phyloP scores from a whole-genome alignment of 2,888 invertebrate genomes.

The Drepana falcataria region DNA sequence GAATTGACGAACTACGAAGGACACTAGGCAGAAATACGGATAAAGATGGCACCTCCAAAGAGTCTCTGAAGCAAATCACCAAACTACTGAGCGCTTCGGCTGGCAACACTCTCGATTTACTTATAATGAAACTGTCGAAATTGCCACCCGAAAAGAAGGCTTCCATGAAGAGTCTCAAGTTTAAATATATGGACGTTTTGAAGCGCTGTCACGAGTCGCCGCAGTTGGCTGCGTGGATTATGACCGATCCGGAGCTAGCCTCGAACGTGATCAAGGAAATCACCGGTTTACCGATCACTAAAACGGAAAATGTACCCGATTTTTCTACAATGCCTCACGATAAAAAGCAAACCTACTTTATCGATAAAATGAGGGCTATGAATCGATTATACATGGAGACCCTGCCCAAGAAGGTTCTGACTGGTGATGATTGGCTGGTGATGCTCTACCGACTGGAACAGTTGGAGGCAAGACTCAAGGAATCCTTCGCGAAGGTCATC shows the following conservation, averaged over 20 bases:
- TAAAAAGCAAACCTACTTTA: constrained; percentile 54
- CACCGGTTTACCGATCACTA: constrained; percentile 47
- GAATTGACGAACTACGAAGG: constrained; percentile 45
- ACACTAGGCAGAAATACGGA: constrained; percentile 33
- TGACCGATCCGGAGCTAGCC: constrained; percentile 54
- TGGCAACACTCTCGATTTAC: constrained; percentile 54
- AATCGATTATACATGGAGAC: constrained; percentile 60
- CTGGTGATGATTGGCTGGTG: constrained; percentile 65
- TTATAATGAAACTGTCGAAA: constrained; percentile 58
- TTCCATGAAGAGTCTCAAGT: constrained; percentile 53
- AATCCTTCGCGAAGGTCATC: constrained; percentile 41
- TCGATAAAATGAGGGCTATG: constrained; percentile 48
- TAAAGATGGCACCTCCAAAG: constrained; percentile 40
- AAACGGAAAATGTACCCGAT: constrained; percentile 41
- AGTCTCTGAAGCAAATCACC: constrained; percentile 50
- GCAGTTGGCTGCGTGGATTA: constrained; percentile 51
- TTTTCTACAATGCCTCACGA: constrained; percentile 39
- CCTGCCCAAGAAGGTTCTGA: constrained; percentile 51
- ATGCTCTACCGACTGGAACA: constrained; percentile 60
- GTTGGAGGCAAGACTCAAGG: constrained; percentile 50
- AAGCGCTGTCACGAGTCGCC: constrained; percentile 55
- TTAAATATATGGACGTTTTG: constrained; percentile 61
- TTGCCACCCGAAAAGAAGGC: constrained; percentile 53
- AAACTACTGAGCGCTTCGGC: constrained; percentile 49
- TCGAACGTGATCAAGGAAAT: constrained; percentile 57